Evolutionary conservation across 2,113 vertebrate genomes (phyloP).

Genomic region (Mola mola): DNA sequence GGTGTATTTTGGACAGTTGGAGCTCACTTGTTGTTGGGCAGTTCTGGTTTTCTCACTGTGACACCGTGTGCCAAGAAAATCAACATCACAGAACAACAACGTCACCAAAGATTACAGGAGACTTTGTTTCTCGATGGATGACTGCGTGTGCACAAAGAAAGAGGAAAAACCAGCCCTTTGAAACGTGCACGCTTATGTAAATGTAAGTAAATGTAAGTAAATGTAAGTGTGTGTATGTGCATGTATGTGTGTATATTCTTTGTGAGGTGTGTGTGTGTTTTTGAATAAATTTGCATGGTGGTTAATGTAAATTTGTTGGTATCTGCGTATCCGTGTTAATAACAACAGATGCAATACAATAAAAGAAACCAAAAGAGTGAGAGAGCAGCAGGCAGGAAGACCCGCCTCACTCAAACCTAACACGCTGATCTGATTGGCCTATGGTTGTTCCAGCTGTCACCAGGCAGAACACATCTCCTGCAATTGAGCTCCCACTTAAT

Average conservation of each 20-base stretch:
- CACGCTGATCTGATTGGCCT: constrained; percentile 74
- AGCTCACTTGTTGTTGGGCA: constrained; percentile 55
- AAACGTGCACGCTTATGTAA: constrained; percentile 60
- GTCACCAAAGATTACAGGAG: background rate
- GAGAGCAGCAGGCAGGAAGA: constrained; percentile 58
- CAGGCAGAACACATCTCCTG: constrained; percentile 83
- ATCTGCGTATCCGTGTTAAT: constrained; percentile 18
- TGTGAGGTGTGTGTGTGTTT: constrained; percentile 10
- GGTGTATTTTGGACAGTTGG: constrained; percentile 65
- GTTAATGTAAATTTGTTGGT: no score
- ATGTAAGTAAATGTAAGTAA: constrained; percentile 43
- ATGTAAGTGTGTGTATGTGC: background rate
- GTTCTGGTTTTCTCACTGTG: constrained; percentile 43
- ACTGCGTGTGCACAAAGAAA: background rate
- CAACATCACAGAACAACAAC: constrained; percentile 12
- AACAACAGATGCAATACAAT: constrained; percentile 58
- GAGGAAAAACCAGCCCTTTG: constrained; percentile 22
- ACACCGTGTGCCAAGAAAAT: constrained; percentile 34
- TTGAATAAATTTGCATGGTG: no score
- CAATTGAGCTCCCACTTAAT: constrained; percentile 76
- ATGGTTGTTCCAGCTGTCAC: constrained; percentile 81
- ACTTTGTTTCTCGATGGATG: background rate
- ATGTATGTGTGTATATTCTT: constrained; percentile 12
- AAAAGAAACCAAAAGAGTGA: constrained; percentile 52
- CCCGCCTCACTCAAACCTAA: constrained; percentile 73